These are phyloP conservation scores for Odontophorus gujanensis DNA, from an alignment of 2,113 vertebrate genomes.

Conservation along the genomic window DNA sequence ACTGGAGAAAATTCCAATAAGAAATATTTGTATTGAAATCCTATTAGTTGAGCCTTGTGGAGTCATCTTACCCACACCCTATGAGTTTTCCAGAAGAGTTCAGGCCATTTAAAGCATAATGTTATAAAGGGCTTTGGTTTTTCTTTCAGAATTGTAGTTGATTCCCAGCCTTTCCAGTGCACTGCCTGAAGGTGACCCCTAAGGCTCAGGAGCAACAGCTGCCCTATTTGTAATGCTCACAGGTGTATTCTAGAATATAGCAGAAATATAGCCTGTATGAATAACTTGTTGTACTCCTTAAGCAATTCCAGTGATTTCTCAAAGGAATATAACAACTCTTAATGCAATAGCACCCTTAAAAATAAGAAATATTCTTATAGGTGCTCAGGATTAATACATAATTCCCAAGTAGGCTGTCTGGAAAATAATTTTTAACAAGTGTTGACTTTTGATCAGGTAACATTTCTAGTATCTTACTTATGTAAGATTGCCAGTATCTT, in stretches of 20 bases:
- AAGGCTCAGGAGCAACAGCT: background rate
- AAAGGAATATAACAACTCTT: background rate
- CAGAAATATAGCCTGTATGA: background rate
- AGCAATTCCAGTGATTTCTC: background rate
- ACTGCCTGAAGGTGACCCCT: constrained; percentile 8
- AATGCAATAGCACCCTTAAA: background rate
- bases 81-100: background rate
- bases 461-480: background rate
- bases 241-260: background rate
- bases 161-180: background rate
- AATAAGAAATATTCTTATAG: background rate
- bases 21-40: background rate
- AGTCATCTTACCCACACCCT: background rate
- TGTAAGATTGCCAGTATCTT: background rate
- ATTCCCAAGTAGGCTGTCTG: background rate
- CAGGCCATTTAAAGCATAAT: background rate
- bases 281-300: background rate
- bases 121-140: background rate
- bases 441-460: background rate
- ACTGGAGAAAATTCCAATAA: background rate
- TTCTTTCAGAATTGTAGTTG: background rate
- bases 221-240: background rate
- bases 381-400: background rate
- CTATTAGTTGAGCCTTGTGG: background rate
- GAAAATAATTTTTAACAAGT: background rate